Base-by-base conservation (phyloP, 2,797 vertebrate species). In the Pseudochromis fuscus region DNA sequence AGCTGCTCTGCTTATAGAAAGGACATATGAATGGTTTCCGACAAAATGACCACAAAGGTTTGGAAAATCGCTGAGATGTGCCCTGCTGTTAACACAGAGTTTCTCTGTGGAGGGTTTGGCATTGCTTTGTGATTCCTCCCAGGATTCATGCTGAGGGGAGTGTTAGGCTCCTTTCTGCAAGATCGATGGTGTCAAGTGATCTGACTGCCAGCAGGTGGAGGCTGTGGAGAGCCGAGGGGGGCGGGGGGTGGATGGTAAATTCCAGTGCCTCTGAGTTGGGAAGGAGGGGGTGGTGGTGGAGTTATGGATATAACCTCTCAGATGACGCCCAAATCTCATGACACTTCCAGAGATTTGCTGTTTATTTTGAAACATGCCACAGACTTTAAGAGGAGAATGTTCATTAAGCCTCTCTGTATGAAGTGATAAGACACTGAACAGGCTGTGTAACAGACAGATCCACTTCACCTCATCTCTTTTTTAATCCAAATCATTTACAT, bases 171-270 rank as follows among this genome's bases (percentile, higher is more conserved):
- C 7, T 87, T 70, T 76, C 2, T 2, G 67, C 61, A 66, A 90
- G 92, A 93, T 75, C 56, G 79, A 94, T 89, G 67, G 90, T 81
- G 87, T 89, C 92, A 94, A 94, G 82, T 85, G 90, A 91, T 88
- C 62, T 49, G 74, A 71, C 59, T 49, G 65, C 46, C n/a, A 82
- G 72, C 64, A 77, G 80, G 61, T 75, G 81, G 72, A 75, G 70
- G 25, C 24, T 19, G 42, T n/a, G 16, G 35, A 18, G 77, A n/a
- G 44, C 45, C n/a, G 30, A 10, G 46, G 27, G 50, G 64, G 65
- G 35, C 7, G 7, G 42, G 68, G 52, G 59, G 69, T 0, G 35
- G 75, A 33, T 45, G 78, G 48, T 42, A 80, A 75, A 92, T 93
- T 93, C 93, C 89, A 58, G 52, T 51, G 66, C 63, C 78, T 56